Base-by-base conservation (phyloP, 1,140 invertebrate species). In the Lepidurus arcticus region DNA sequence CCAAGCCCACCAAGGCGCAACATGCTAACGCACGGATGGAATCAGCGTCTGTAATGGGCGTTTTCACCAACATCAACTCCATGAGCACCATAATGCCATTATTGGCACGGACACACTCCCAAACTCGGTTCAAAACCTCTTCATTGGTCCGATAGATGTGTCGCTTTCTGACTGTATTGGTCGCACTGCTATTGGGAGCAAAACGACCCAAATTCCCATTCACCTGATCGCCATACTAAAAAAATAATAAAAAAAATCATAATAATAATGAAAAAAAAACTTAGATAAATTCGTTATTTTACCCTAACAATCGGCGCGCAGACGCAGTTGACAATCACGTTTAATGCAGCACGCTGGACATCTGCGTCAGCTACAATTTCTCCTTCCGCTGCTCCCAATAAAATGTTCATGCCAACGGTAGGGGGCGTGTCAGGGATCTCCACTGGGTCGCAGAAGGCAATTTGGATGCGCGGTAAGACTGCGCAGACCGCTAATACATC, bases 21-120 rank as follows among this genome's bases (percentile, higher is more conserved):
- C 96, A 97, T 2, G 97, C 94, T 81, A 98, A 86, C 5, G 94
- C 93, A 47, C 97, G 87, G 81, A 99, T 93, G 73, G 91, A 92
- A 86, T 99, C 97, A 5, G 97, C 97, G 88, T 98, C 97, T 1
- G 95, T 98, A 34, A 98, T 94, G 0, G 97, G 97, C 10, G 92
- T 92, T 87, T 98, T 98, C 7, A 94, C 91, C 84, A 92, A 91
- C 89, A 99, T 92, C 47, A 98, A 86, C 80, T 88, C 87, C 44
- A 90, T 83, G 16, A 90, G 82, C 34, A 87, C 84, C 84, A 83
- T 80, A 9, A 82, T 81, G 42, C 82, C 82, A 24, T 83, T 83
- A 85, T 97, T 97, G 1, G 91, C 91, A 80, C 96, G 87, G 4
- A 97, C 91, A 81, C 92, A 92, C 84, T 97, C 94, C 96, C 96